Conservation (phyloP, 2,888 invertebrate species). For the Lamproptera curius region DNA sequence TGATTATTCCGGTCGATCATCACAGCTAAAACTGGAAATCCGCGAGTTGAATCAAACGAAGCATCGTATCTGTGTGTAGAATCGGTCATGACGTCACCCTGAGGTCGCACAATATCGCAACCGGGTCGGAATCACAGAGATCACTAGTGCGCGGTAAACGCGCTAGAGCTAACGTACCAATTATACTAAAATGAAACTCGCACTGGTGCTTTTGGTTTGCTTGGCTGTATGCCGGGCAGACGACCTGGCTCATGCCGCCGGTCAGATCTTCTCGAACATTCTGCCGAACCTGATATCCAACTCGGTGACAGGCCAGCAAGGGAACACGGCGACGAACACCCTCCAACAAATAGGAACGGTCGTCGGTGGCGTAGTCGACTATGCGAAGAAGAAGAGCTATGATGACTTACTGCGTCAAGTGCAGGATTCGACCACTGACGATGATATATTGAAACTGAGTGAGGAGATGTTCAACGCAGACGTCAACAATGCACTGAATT, state of each 20-base stretch:
- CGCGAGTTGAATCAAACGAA: slow-evolving; percentile 57
- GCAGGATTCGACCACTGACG: slow-evolving; percentile 79
- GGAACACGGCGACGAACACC: slow-evolving; percentile 62
- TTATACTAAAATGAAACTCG: slow-evolving; percentile 52
- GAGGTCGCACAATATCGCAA: slow-evolving; percentile 62
- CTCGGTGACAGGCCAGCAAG: slow-evolving; percentile 56
- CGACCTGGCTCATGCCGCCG: slow-evolving; percentile 61
- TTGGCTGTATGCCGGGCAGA: slow-evolving; percentile 52
- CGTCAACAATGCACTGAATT: slow-evolving; percentile 84
- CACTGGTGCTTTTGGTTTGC: slow-evolving; percentile 46
- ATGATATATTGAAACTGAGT: slow-evolving; percentile 82
- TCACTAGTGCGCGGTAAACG: slow-evolving; percentile 68
- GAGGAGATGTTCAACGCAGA: slow-evolving; percentile 86
- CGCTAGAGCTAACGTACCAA: slow-evolving; percentile 54
- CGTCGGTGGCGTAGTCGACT: slow-evolving; percentile 70
- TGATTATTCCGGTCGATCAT: slow-evolving; percentile 38
- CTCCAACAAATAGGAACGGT: slow-evolving; percentile 66
- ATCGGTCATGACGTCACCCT: slow-evolving; percentile 63
- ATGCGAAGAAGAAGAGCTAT: slow-evolving; percentile 69
- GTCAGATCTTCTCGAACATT: slow-evolving; percentile 67
- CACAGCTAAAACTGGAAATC: slow-evolving; percentile 56
- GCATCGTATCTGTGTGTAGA: slow-evolving; percentile 45
- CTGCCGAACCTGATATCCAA: slow-evolving; percentile 63
- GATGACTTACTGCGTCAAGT: slow-evolving; percentile 63
- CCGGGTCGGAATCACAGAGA: slow-evolving; percentile 47